Base-by-base conservation (phyloP, 2,888 invertebrate species). In the Lordiphosa andalusiaca region DNA sequence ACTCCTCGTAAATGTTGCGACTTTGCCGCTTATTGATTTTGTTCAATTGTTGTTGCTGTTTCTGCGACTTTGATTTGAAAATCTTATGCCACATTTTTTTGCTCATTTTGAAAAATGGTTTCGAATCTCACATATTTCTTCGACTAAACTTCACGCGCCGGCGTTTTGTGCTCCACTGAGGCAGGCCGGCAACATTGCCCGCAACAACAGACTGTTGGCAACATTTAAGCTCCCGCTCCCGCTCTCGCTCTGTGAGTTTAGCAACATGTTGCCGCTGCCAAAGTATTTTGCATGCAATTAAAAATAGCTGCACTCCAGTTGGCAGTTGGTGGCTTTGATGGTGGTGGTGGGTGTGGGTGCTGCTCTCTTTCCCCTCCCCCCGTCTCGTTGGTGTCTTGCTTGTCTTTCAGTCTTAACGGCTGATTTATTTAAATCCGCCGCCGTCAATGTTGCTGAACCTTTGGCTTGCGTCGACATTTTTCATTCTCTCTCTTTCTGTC, bases 21-120 rank as follows among this genome's bases (percentile, higher is more conserved):
- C 87, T 87, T 53, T 84, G 73, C 4, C 88, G 87, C 61, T 86
- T 87, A 71, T 86, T 87, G 62, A 81, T 69, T 63, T 77, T 68
- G 12, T 36, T 66, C 46, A 83, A 55, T 21, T 59, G 53, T 23
- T 68, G 67, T 36, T 72, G 84, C 36, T 81, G 64, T 54, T 78
- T 87, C 62, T 87, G 88, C 6, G 88, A 67, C 71, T 88, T 89
- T 9, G 87, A 76, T 81, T 89, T 89, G 55, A 89, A 89, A 53
- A 89, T 88, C 73, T 88, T 89, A 67, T 87, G 84, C 89, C 89
- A 89, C 87, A 89, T 89, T 84, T 88, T 88, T 71, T 87, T 89
- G 59, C 89, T 89, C 89, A 88, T 88, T 67, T 69, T 74, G 25
- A 25, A 25, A 25, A 25, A 25, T 7, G 2, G 7, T 6, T 25